phyloP scores from a whole-genome alignment of 2,888 invertebrate genomes.

The Agelastica alni region DNA sequence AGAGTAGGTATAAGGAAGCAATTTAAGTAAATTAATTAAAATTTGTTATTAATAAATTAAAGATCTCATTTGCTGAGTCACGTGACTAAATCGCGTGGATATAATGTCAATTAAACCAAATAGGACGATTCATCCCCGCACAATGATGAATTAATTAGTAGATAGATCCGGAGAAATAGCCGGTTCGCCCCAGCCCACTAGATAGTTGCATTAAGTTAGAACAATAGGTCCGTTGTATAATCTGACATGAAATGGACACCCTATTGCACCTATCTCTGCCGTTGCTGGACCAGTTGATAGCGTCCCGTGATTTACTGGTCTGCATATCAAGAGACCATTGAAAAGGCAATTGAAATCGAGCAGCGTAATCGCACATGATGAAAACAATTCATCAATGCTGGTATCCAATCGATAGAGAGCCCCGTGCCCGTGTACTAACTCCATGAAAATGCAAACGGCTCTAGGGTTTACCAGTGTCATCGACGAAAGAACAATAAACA shows the following conservation, averaged over 20 bases:
- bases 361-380: conserved; percentile 58
- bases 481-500: conserved; percentile 34
- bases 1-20: no score
- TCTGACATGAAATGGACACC: conserved; percentile 47
- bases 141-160: conserved; percentile 31
- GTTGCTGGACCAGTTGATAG: conserved; percentile 50
- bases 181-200: conserved; percentile 27
- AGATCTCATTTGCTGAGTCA: background rate
- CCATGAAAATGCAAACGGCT: conserved; percentile 52
- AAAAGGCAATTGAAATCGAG: conserved; percentile 59
- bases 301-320: conserved; percentile 55
- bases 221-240: conserved; percentile 44
- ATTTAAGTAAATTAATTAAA: no score
- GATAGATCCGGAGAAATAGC: conserved; percentile 33
- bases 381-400: conserved; percentile 58
- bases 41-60: no score
- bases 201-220: conserved; percentile 39
- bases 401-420: conserved; percentile 48
- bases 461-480: conserved; percentile 33
- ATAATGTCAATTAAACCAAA: conserved; percentile 25
- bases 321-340: conserved; percentile 56
- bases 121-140: conserved; percentile 12
- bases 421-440: conserved; percentile 39
- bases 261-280: conserved; percentile 47
- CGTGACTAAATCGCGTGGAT: conserved; percentile 19